A percentile compares a stretch with the other conserved stretches of the same genome.
phyloP scores from a whole-genome alignment of 2,888 invertebrate genomes.

The Synanthedon myopaeformis region DNA sequence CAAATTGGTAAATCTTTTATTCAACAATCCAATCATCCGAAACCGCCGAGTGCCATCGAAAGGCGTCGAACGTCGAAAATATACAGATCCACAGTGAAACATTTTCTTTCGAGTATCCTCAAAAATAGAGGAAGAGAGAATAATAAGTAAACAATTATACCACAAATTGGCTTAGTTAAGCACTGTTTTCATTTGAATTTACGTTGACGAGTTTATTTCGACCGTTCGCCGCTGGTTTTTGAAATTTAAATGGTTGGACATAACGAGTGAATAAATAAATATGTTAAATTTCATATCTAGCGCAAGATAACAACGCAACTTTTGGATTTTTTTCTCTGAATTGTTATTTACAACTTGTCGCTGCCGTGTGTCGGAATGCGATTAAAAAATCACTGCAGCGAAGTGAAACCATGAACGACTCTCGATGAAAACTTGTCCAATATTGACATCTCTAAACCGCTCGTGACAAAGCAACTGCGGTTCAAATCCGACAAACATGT shows the following conservation, averaged over 20 bases:
- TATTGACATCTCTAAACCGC: conserved; percentile 10
- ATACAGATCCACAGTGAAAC: conserved; percentile 25
- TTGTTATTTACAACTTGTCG: too few relatives aligned
- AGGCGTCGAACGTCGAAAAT: conserved; percentile 49
- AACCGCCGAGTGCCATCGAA: conserved; percentile 47
- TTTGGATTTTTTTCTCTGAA: too few relatives aligned
- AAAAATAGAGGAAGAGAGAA: neutral
- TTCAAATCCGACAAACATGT: conserved; percentile 33
- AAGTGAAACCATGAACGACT: neutral
- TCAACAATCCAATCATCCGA: conserved; percentile 61
- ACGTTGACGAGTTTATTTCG: neutral
- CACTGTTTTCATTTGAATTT: conserved; percentile 29
- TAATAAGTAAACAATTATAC: conserved; percentile 30
- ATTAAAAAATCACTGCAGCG: neutral
- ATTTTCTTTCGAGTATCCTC: neutral
- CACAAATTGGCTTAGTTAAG: conserved; percentile 54
- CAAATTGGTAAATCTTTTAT: conserved; percentile 67
- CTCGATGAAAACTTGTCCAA: neutral
- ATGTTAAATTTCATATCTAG: neutral
- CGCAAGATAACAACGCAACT: neutral
- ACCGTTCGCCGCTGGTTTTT: neutral
- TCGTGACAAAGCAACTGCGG: conserved; percentile 17
- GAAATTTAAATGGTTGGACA: neutral
- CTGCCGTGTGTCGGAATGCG: too few relatives aligned
- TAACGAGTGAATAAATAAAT: neutral